Evolutionary conservation across 2,113 vertebrate genomes (phyloP).

Genomic region (Tachuris rubrigastra): DNA sequence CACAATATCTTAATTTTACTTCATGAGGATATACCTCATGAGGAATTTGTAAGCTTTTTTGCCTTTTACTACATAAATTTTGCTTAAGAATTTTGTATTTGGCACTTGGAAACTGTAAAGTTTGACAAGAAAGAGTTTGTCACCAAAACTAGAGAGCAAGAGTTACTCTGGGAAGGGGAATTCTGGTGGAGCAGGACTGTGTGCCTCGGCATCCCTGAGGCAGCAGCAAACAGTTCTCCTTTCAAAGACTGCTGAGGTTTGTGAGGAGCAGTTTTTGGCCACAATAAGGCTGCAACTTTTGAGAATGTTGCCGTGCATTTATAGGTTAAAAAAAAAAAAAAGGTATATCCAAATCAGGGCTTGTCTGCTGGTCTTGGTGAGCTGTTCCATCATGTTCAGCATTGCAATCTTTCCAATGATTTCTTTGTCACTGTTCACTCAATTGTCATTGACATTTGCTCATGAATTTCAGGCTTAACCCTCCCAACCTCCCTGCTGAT

Average conservation of each 20-base stretch:
- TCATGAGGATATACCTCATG: neutral
- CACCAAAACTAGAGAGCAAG: neutral
- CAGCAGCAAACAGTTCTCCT: neutral
- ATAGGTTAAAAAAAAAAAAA: neutral
- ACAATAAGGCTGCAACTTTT: neutral
- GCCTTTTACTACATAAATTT: neutral
- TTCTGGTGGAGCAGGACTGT: neutral
- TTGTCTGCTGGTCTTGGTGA: neutral
- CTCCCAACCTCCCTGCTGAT: neutral
- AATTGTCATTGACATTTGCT: neutral
- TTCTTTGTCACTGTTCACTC: neutral
- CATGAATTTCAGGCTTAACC: neutral
- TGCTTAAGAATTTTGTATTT: neutral
- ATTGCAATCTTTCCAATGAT: neutral
- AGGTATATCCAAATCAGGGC: neutral
- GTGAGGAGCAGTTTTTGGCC: neutral
- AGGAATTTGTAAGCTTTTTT: neutral
- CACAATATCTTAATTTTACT: neutral
- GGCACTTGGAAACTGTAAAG: neutral
- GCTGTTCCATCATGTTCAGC: neutral
- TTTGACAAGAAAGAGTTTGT: neutral
- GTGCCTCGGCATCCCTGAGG: neutral
- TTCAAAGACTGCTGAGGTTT: neutral
- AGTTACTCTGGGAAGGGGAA: neutral
- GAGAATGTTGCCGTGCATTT: neutral